These are phyloP conservation scores for Drosophila ohnishii DNA, from an alignment of 1,140 invertebrate genomes.

Conservation along the genomic window DNA sequence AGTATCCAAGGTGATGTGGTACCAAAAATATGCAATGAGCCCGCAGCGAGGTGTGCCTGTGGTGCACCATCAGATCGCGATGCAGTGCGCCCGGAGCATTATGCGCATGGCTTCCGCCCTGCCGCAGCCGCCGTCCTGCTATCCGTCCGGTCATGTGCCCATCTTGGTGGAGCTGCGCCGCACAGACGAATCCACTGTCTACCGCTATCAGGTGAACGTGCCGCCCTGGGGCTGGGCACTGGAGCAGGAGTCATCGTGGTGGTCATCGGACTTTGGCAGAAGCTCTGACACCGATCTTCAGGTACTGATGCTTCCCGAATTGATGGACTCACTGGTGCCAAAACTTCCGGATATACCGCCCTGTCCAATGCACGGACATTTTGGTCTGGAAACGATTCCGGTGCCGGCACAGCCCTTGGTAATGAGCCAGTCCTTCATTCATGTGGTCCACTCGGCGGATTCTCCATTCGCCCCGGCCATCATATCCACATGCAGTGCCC, in stretches of 20 bases:
- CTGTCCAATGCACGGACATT: constrained; percentile 34
- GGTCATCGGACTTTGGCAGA: not conserved
- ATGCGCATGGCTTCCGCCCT: constrained; percentile 35
- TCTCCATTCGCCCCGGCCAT: not conserved
- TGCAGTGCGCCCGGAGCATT: constrained; percentile 59
- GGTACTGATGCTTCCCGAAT: constrained; percentile 13
- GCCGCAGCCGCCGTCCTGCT: constrained; percentile 52
- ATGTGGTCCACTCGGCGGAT: constrained; percentile 1
- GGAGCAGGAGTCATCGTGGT: not conserved
- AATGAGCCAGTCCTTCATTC: constrained; percentile 40
- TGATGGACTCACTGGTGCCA: not conserved
- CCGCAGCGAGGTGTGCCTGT: constrained; percentile 14
- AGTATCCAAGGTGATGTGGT: constrained; percentile 35
- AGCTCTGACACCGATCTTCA: not conserved
- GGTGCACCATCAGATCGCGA: constrained; percentile 58
- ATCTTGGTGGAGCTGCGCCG: constrained; percentile 63
- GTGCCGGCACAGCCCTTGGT: constrained; percentile 5
- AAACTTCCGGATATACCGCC: constrained; percentile 11
- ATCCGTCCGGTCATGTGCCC: constrained; percentile 42
- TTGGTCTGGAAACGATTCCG: not conserved
- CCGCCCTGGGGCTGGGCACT: constrained; percentile 6
- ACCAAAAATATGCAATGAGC: constrained; percentile 17
- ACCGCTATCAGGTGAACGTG: constrained; percentile 63
- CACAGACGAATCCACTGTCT: constrained; percentile 30
- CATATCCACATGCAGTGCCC: constrained; percentile 20